Percentiles rank a stretch among this genome's conserved stretches.
These are phyloP conservation scores for Cosmia trapezina DNA, from an alignment of 2,888 invertebrate species.

Conservation along the genomic window DNA sequence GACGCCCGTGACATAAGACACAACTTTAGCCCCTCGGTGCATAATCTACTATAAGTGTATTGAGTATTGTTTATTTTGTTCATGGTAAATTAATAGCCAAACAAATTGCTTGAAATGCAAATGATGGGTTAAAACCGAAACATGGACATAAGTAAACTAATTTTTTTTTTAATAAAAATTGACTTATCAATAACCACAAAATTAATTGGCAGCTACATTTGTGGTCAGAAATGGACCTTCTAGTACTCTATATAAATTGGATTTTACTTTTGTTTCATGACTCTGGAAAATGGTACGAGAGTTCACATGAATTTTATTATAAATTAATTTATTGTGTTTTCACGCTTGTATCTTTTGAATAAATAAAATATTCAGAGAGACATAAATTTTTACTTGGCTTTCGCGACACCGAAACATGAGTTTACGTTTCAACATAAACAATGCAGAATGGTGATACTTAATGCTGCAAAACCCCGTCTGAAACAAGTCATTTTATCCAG, in stretches of 20 bases:
- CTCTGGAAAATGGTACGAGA: not conserved
- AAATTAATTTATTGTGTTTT: not conserved
- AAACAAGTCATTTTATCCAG: not conserved
- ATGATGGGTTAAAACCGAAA: not conserved
- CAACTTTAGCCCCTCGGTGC: no score
- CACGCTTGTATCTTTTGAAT: not conserved
- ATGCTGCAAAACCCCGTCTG: not conserved
- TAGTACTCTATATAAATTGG: not conserved
- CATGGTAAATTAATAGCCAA: not conserved
- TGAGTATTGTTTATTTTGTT: not conserved
- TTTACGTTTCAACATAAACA: conserved; percentile 4
- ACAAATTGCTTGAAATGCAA: not conserved
- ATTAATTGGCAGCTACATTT: not conserved
- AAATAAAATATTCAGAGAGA: conserved; percentile 7
- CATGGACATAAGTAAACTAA: not conserved
- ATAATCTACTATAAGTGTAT: no score
- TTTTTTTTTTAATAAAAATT: not conserved
- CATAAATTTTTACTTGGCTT: conserved; percentile 20
- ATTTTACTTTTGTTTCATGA: not conserved
- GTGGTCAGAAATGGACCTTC: not conserved
- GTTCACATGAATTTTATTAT: conserved; percentile 5
- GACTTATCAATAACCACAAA: not conserved
- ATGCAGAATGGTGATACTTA: not conserved
- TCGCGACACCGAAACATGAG: not conserved
- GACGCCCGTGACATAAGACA: no score